Base-by-base conservation (phyloP, 2,797 vertebrate species). In the Scolopax bukidnonensis region DNA sequence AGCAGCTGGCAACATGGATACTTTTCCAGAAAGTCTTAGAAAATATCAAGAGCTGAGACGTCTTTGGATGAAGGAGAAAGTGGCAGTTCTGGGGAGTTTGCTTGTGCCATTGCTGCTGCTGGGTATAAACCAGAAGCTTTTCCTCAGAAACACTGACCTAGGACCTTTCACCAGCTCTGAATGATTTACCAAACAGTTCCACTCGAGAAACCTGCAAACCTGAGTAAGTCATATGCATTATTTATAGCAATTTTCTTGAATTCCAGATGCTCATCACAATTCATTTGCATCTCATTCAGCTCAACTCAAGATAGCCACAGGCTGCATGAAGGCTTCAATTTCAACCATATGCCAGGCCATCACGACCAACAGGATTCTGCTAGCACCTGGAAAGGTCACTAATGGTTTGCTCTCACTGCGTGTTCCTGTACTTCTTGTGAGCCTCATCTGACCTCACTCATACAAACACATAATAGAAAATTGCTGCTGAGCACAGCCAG, bases 281-380 rank as follows among this genome's bases (percentile, higher is more conserved):
- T 77, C 48, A 89, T 95, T 89, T 92, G 84, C 87, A 80, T 95
- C 48, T 87, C 77, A 68, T 93, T 84, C 90, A 84, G 40, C 56
- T 70, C 84, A 33, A 40, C 61, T 41, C 60, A 67, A 48, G 86
- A 79, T 24, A 82, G 47, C 70, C 86, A 86, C 88, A 86, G 83
- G 70, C 70, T 87, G 63, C 45, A 40, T 80, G 45, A 76, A 50
- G 74, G 80, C 75, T 90, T 36, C 1, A 59, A 61, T 90, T 87
- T 87, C 90, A 92, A 10, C 74, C 27, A 7, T 32, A 50, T 91
- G 78, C 56, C 75, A 68, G 60, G 41, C 56, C 71, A 61, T 7
- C 27, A 13, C 7, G 33, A 77, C 81, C 74, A 89, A 40, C 69
- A 9, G 3, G 56, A 73, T 48, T 79, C 84, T 94, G 68, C 51